phyloP scores from a whole-genome alignment of 2,797 vertebrate species.

The Pipistrellus nathusii region DNA sequence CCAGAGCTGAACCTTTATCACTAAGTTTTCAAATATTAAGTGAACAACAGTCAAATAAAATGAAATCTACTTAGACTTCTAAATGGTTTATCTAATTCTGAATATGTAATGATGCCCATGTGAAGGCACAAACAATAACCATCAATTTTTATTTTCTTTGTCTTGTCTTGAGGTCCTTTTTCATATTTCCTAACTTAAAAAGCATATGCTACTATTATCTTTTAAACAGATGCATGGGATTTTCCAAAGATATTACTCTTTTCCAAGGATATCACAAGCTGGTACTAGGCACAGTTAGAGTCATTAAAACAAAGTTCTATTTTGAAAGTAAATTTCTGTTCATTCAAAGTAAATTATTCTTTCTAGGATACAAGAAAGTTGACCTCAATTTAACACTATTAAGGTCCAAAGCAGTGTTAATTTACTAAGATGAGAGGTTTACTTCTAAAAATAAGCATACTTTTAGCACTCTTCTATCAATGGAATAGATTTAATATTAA shows the following conservation, averaged over 20 bases:
- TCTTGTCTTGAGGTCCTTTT: not conserved
- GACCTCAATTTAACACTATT: not conserved
- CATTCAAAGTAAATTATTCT: constrained; percentile 19
- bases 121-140: not conserved
- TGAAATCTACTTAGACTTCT: not conserved
- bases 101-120: not conserved
- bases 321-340: constrained; percentile 55
- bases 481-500: constrained; percentile 30
- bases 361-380: not conserved
- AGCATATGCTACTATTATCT: not conserved
- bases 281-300: not conserved
- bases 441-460: constrained; percentile 14
- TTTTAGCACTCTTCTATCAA: not conserved
- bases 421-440: constrained; percentile 56
- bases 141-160: not conserved
- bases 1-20: not conserved
- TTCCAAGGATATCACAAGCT: not conserved
- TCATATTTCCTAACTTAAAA: not conserved
- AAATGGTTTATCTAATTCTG: not conserved
- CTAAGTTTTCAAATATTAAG: not conserved
- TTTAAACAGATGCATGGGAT: not conserved
- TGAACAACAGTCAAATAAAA: not conserved
- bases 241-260: not conserved
- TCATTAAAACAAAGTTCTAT: constrained; percentile 8
- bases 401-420: not conserved